Conservation (phyloP, 2,113 vertebrate species). For the Sus scrofa region T2T-Sscrofa CM000827.6:100650501-100651000, state of each 20-base stretch:
- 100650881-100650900: not conserved
- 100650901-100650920: not conserved
- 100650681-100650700: not conserved
- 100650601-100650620: not conserved
- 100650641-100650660: not conserved
- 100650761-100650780: not conserved
- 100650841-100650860: not conserved
- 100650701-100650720: not conserved
- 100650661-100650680: not conserved
- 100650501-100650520: not conserved
- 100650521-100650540: not conserved
- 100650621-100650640: not conserved
- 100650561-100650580: not conserved
- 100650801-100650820: not conserved
- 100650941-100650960: not conserved
- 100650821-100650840: not conserved
- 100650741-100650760: not conserved
- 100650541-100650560: not conserved
- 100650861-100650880: not conserved
- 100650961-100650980: constrained; percentile 46
- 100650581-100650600: not conserved
- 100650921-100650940: not conserved
- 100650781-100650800: not conserved
- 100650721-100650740: not conserved
- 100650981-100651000: not conserved